Evolutionary conservation across 2,113 vertebrate genomes (phyloP), one percentile per base, ranked within the genome.

Genomic region (Bubo scandiacus): DNA sequence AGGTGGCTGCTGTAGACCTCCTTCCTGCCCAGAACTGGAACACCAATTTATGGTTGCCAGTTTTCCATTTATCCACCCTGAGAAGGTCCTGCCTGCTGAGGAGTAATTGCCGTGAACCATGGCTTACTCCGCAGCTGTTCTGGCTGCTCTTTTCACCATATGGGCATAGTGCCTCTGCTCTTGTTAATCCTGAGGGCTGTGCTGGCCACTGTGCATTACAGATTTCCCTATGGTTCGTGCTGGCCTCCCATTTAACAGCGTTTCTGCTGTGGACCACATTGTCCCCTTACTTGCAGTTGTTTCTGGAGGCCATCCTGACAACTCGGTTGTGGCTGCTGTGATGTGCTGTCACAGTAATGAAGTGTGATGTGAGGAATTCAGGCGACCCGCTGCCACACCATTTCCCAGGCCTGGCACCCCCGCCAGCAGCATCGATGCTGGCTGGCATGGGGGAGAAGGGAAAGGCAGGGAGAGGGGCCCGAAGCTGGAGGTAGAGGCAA

Each of bases 321-420:
- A 36, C 30, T 54, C 1, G 1, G 12, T 21, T 90, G 52, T 67
- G 82, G 43, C 23, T 0, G 2, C 66, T 47, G 78, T 7, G 32
- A 79, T 9, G 15, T 9, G 43, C 51, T 78, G 40, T 36, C 36
- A 27, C 36, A 25, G 16, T 27, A 45, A 85, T 12, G 43, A 74
- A 66, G 32, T 0, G 1, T 6, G 47, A 55, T 2, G 30, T 12
- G 67, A 86, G 14, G n/a, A 89, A 88, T 63, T 63, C 72, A 32
- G 36, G 1, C 0, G 0, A 51, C 49, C 42, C 2, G 2, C 8
- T 20, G 40, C 32, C 67, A 27, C 25, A 20, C 17, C 42, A 2
- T 4, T 55, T 34, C 42, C 47, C 86, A 47, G 61, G 18, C 27
- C 54, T 1, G 0, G 36, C 6, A 1, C 11, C 29, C 9, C 0